Conservation (phyloP, 2,113 vertebrate genomes). For the Leucopsar rothschildi region DNA sequence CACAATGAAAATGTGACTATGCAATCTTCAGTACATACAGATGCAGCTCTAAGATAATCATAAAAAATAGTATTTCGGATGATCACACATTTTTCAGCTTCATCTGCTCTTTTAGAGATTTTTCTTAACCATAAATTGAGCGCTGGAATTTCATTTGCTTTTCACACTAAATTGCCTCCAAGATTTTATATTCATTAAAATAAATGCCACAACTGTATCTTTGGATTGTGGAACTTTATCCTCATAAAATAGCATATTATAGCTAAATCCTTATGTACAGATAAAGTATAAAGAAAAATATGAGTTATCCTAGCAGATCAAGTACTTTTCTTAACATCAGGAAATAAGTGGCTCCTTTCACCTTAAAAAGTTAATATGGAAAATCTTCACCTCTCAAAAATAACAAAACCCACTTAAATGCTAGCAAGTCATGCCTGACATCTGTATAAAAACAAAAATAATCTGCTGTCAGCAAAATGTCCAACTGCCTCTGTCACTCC, state of each 20-base stretch:
- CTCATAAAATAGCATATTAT: background rate
- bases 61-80: constrained; percentile 31
- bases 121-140: constrained; percentile 55
- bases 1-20: background rate
- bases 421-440: constrained; percentile 79
- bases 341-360: background rate
- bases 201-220: background rate
- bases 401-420: constrained; percentile 74
- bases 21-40: background rate
- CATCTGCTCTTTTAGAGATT: constrained; percentile 40
- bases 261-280: background rate
- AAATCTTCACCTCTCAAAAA: constrained; percentile 42
- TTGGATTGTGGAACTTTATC: constrained; percentile 15
- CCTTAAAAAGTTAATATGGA: constrained; percentile 6
- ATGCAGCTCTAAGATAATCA: background rate
- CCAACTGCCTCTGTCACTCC: constrained; percentile 80
- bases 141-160: constrained; percentile 38
- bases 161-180: constrained; percentile 46
- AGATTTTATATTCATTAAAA: constrained; percentile 48
- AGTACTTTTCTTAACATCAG: constrained; percentile 4
- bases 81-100: constrained; percentile 45
- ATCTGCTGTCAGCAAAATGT: constrained; percentile 88
- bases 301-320: background rate
- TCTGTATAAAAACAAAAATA: constrained; percentile 88
- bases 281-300: constrained; percentile 44